Evolutionary conservation across 2,888 invertebrate species (phyloP).

Genomic region (Epinotia bilunana): DNA sequence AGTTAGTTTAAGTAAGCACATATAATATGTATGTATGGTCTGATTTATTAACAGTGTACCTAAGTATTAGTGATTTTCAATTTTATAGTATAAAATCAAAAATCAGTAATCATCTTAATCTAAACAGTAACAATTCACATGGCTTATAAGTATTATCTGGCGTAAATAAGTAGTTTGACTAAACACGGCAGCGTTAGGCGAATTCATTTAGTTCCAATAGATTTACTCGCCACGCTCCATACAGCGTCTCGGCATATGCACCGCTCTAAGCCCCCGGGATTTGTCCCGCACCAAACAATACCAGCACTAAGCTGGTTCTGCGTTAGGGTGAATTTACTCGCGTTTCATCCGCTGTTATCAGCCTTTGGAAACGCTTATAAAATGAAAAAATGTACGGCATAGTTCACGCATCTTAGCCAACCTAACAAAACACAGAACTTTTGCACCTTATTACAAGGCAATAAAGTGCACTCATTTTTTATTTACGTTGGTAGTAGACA

Average conservation of each 20-base stretch:
- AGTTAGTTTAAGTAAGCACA: background rate
- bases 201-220: slow-evolving; percentile 64
- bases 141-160: too few species aligned
- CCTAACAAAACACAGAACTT: too few species aligned
- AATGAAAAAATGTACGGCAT: too few species aligned
- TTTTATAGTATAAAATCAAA: too few species aligned
- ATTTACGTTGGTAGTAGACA: too few species aligned
- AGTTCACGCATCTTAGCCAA: too few species aligned
- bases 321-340: slow-evolving; percentile 28
- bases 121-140: too few species aligned
- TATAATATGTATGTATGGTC: background rate
- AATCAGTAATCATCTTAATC: too few species aligned
- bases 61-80: background rate
- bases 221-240: slow-evolving; percentile 58
- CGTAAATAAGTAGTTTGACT: background rate
- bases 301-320: slow-evolving; percentile 49
- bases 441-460: too few species aligned
- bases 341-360: slow-evolving; percentile 23
- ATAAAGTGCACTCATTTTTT: too few species aligned
- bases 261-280: slow-evolving; percentile 65
- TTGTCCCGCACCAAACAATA: slow-evolving; percentile 67
- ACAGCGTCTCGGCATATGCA: slow-evolving; percentile 65
- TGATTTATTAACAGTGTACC: background rate
- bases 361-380: too few species aligned
- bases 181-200: slow-evolving; percentile 40